Base-by-base conservation (phyloP, 2,113 vertebrate species). In the Oenanthe oenanthe region DNA sequence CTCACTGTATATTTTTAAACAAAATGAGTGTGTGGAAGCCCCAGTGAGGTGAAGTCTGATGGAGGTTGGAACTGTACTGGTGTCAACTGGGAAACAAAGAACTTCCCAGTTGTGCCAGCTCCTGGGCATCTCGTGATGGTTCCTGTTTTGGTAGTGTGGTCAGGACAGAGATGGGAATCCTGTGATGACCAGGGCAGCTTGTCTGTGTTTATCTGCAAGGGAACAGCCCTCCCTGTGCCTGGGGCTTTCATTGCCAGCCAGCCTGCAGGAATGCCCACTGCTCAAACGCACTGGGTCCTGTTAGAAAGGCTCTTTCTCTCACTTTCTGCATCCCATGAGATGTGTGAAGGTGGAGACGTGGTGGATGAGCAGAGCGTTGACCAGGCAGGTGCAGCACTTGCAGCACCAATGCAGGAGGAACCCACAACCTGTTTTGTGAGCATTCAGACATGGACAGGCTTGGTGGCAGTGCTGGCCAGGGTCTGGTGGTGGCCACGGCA, bases 381-480 rank as follows among this genome's bases (percentile, higher is more conserved):
- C 57, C 25, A 53, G 42, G 28, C 7, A 60, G 40, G 22, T 14
- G 26, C 29, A 22, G 34, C 29, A 47, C 21, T 26, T 17, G 17
- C 0, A 0, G n/a, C 16, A 72, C 17, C 54, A 50, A 1, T 4
- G 10, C n/a, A 25, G 17, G 40, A 51, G 32, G 18, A 84, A 12
- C 21, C 1, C 10, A 6, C 31, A 43, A 5, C 19, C 4, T 42
- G 28, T 38, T 75, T 45, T 78, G 18, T 31, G 61, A 47, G 4
- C 21, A 25, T 54, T 68, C 34, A 45, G 50, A 16, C 3, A 32
- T 3, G 4, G 47, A n/a, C 12, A 31, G 38, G 13, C 54, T 34
- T 0, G 1, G 20, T 54, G 51, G 28, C 0, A 1, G 0, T 24
- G 45, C 28, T 53, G 62, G 17, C 11, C 2, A 2, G 25, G 34